Percentiles rank a stretch among this genome's conserved stretches.
Conservation (phyloP, 1,140 invertebrate genomes). For the Hylaeus anthracinus region DNA sequence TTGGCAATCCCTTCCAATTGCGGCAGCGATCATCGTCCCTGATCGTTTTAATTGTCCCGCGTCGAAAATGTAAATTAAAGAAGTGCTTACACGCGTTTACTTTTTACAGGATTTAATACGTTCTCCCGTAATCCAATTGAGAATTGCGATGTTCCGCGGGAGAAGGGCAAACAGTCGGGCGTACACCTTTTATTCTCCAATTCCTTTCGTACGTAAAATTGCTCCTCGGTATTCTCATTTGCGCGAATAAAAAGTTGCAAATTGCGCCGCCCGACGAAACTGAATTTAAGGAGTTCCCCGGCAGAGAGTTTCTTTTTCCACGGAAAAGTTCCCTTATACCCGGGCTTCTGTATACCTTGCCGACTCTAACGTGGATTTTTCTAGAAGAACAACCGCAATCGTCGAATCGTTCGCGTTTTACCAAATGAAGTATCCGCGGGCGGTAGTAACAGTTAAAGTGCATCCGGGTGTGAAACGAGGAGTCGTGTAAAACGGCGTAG, state of each 20-base stretch:
- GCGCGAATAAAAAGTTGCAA: not conserved
- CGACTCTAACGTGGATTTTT: constrained; percentile 39
- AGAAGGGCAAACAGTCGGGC: not conserved
- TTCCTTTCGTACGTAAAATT: not conserved
- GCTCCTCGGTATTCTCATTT: not conserved
- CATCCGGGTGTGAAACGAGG: constrained; percentile 45
- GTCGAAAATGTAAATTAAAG: not conserved
- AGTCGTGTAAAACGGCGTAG: constrained; percentile 34
- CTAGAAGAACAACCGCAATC: constrained; percentile 37
- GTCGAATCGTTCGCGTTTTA: constrained; percentile 38
- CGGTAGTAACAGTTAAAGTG: constrained; percentile 36
- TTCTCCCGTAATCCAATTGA: not conserved
- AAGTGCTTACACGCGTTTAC: no score
- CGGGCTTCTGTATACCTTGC: constrained; percentile 1
- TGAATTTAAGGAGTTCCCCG: not conserved
- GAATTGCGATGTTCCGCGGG: not conserved
- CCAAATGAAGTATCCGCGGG: constrained; percentile 18
- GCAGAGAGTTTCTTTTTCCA: not conserved
- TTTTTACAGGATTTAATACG: not conserved
- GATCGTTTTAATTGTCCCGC: no score
- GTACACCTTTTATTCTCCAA: no score
- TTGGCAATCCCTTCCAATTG: no score
- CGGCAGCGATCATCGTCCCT: no score
- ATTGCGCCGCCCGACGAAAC: not conserved
- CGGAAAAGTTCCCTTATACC: not conserved